phyloP scores from a whole-genome alignment of 2,888 invertebrate species.

The Pristionchus fissidentatus region DNA sequence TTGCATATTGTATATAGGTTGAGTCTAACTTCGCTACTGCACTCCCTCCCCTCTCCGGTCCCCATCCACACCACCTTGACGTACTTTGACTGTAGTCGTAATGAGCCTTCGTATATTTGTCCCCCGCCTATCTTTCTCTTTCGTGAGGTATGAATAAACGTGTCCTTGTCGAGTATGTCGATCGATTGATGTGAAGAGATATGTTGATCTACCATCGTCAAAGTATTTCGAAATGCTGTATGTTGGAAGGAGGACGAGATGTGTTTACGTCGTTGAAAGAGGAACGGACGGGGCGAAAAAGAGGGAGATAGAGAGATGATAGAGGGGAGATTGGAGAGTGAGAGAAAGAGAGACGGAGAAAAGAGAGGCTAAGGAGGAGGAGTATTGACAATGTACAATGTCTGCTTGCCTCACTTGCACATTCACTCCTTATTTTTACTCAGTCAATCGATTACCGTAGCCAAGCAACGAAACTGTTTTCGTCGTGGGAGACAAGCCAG shows the following conservation, averaged over 20 bases:
- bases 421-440: constrained; percentile 1
- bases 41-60: neutral
- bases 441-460: neutral
- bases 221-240: constrained; percentile 27
- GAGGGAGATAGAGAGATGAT: neutral
- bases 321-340: neutral
- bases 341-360: neutral
- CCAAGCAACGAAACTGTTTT: constrained; percentile 17
- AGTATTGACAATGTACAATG: neutral
- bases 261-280: constrained; percentile 25
- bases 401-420: neutral
- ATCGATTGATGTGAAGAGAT: constrained; percentile 2
- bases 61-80: neutral
- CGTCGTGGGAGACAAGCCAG: no score
- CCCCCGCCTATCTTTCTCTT: constrained; percentile 41
- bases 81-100: neutral
- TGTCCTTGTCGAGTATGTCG: neutral
- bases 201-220: constrained; percentile 38
- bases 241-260: neutral
- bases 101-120: neutral
- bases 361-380: neutral
- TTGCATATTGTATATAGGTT: constrained; percentile 42
- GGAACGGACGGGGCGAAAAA: neutral
- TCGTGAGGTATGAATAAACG: constrained; percentile 47
- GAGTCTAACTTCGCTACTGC: constrained; percentile 33